A percentile compares a stretch with the other conserved stretches of the same genome.
These are phyloP conservation scores for Tachysurus vachellii DNA, from an alignment of 2,113 vertebrate species.

Conservation along the genomic window DNA sequence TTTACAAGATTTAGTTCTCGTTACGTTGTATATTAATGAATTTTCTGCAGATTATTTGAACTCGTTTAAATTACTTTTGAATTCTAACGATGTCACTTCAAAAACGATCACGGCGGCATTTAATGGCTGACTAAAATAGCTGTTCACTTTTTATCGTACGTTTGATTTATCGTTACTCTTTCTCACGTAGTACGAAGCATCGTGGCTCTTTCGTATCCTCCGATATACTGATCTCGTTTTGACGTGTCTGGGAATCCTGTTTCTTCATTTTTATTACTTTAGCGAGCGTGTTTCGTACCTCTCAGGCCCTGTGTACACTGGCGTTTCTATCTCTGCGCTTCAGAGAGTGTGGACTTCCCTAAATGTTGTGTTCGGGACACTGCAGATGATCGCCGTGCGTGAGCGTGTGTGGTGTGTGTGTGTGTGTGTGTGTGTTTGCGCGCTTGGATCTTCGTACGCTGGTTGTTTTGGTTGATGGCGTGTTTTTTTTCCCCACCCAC, in stretches of 20 bases:
- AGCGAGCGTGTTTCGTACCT: conserved; percentile 22
- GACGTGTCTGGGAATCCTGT: neutral
- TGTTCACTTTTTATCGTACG: conserved; percentile 25
- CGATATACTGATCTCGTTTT: neutral
- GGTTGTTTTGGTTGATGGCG: too few species aligned
- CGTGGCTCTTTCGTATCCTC: conserved; percentile 5
- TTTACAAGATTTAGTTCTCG: conserved; percentile 98
- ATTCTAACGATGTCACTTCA: conserved; percentile 62
- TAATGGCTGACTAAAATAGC: conserved; percentile 20
- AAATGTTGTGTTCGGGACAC: conserved; percentile 1
- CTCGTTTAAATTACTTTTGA: conserved; percentile 84
- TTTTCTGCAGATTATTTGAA: conserved; percentile 85
- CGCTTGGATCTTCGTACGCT: neutral
- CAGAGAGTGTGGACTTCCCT: conserved; percentile 12
- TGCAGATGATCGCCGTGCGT: neutral
- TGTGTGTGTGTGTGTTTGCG: neutral
- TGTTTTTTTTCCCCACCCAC: neutral
- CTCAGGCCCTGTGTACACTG: conserved; percentile 49
- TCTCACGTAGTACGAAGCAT: conserved; percentile 38
- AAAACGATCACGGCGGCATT: conserved; percentile 74
- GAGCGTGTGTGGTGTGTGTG: neutral
- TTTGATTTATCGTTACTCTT: conserved; percentile 57
- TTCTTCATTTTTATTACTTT: neutral
- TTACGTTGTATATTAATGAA: conserved; percentile 97
- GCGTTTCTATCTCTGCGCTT: conserved; percentile 36